These are phyloP conservation scores for Macrosteles quadrilineatus DNA, from an alignment of 1,140 invertebrate genomes.

Conservation along the genomic window DNA sequence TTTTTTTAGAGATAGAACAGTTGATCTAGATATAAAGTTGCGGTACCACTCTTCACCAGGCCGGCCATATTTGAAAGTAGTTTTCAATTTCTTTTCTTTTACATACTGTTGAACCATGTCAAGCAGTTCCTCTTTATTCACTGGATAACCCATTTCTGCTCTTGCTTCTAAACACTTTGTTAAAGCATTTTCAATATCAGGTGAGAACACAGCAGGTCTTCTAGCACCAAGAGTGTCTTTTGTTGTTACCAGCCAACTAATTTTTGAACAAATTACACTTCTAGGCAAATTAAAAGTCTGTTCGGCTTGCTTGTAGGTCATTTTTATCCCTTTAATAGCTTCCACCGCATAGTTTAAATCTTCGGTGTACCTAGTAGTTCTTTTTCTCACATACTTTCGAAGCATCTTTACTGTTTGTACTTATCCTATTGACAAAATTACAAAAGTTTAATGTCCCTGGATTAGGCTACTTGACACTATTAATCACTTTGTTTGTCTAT, in stretches of 20 bases:
- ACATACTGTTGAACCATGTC: conserved; percentile 44
- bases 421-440: too few species aligned
- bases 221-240: conserved; percentile 39
- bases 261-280: conserved; percentile 40
- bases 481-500: too few species aligned
- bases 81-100: conserved; percentile 43
- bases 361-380: conserved; percentile 32
- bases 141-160: conserved; percentile 47
- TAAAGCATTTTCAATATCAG: conserved; percentile 41
- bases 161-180: conserved; percentile 41
- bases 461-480: too few species aligned
- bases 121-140: conserved; percentile 45
- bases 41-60: conserved; percentile 50
- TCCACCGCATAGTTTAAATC: conserved; percentile 38
- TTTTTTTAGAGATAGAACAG: conserved; percentile 45
- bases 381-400: conserved; percentile 7
- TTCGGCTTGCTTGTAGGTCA: conserved; percentile 20
- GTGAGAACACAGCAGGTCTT: conserved; percentile 40
- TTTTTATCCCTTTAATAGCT: conserved; percentile 36
- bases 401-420: too few species aligned
- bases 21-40: conserved; percentile 45
- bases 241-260: conserved; percentile 37
- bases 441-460: too few species aligned
- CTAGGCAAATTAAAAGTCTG: conserved; percentile 13
- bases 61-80: conserved; percentile 46